Base-by-base conservation (phyloP, 2,888 invertebrate genomes). In the Pogonocherus hispidulus region DNA sequence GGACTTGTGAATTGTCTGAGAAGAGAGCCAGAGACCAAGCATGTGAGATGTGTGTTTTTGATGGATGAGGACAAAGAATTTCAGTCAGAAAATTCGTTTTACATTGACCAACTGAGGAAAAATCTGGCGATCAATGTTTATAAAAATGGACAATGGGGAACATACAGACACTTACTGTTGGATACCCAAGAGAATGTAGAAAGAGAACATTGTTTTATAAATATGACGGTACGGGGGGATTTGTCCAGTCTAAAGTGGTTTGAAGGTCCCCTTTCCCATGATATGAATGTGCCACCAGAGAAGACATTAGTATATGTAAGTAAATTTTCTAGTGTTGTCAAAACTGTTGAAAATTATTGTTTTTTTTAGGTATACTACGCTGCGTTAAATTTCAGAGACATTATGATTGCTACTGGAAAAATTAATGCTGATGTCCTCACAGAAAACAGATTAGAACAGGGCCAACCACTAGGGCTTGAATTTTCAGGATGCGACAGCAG, bases 401-500 rank as follows among this genome's bases (percentile, higher is more conserved):
- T 98, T 0, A 98, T 98, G 98, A 88, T 95, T 0, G 95, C 97
- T 0, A 95, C 95, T 0, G 98, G 97, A 1, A 95, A 95, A 80
- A 89, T 98, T 4, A 91, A 94, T 5, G 90, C 91, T 0, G 97
- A 98, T 82, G 90, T 94, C 0, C 90, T 95, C 0, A 93, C 93
- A 0, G 88, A 88, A 27, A 88, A 87, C 0, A 87, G 92, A n/a
- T 80, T 89, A 22, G 86, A 88, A 8, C 90, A 94, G 75, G 91
- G 91, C 72, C 90, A 89, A 76, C 88, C 91, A 0, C 87, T 91
- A 74, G 93, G 93, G 0, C 90, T 93, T 71, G 93, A 94, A 76
- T 88, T 89, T 75, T 88, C 90, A 3, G 94, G 93, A 22, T 55
- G 89, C 0, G 71, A 74, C 22, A 11, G n/a, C 59, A 54, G 63